Evolutionary conservation across 2,888 invertebrate species (phyloP).

Genomic region (Pollenia angustigena): DNA sequence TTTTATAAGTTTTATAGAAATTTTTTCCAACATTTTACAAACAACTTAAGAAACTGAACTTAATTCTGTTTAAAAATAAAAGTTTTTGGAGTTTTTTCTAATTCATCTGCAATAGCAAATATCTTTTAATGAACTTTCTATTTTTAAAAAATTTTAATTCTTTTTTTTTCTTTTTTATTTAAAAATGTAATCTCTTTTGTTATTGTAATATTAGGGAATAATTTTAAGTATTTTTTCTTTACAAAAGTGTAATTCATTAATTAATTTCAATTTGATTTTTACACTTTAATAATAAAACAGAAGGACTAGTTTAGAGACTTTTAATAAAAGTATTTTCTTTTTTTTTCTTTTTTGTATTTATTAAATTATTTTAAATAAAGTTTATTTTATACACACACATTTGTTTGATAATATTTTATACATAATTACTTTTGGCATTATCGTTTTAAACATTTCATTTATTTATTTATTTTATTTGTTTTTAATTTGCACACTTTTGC

Average conservation of each 20-base stretch:
- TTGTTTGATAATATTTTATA: conserved; percentile 42
- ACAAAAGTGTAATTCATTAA: background rate
- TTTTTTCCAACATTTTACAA: background rate
- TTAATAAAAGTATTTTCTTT: conserved; percentile 35
- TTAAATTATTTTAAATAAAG: conserved; percentile 45
- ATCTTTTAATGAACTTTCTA: no score
- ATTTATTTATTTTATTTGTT: conserved; percentile 19
- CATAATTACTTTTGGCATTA: conserved; percentile 70
- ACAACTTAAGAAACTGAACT: background rate
- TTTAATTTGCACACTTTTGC: conserved; percentile 36
- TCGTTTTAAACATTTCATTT: conserved; percentile 18
- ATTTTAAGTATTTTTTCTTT: conserved; percentile 4
- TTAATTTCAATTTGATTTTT: background rate
- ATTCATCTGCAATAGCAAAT: no score
- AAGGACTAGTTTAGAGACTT: conserved; percentile 70
- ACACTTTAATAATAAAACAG: conserved; percentile 5
- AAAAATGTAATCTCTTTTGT: background rate
- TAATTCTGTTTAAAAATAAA: background rate
- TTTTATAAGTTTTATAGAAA: background rate
- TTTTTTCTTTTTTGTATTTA: conserved; percentile 22
- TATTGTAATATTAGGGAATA: conserved; percentile 4
- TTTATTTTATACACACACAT: conserved; percentile 31
- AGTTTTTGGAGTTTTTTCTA: background rate
- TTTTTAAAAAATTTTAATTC: background rate
- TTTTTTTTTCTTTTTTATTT: background rate